Base-by-base conservation (phyloP, 2,888 invertebrate species). In the Troides helena region DNA sequence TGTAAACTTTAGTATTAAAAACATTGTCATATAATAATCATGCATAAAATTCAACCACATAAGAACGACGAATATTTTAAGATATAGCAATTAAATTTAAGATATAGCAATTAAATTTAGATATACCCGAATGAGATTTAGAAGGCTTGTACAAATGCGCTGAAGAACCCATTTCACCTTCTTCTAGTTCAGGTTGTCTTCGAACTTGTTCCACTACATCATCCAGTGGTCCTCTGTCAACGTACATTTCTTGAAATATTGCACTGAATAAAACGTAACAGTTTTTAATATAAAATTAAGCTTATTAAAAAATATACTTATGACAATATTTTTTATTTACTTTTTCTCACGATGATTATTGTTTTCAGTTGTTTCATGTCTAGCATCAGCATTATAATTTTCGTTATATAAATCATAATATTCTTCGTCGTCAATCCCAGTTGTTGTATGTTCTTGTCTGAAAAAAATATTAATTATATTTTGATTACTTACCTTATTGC, bases 101-200 rank as follows among this genome's bases (percentile, higher is more conserved):
- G 67, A 36, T 68, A 36, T 68, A 87, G 21, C 50, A 65, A 65
- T 23, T 23, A 65, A 67, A 36, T 39, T 46, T 23, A 21, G 67
- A 36, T 68, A 36, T 68, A 87, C 93, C 92, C 78, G 85, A 80
- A 62, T 87, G 88, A 14, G 83, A 80, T 68, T 76, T 82, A 1
- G 85, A 74, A 14, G 86, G 87, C 71, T 92, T 92, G 73, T 87
- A 91, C 61, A 87, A 72, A 71, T 86, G 85, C 12, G 85, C 88
- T 1, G 89, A 84, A 2, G 89, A 84, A 7, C 84, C 86, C 86
- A 90, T 90, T 74, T 92, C 92, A 14, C 85, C 92, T 76, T 93
- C 93, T 73, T 92, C 93, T 17, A 92, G 78, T 76, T 93, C 92
- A 5, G 93, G 92, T 71, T 92, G 93, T 0, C 92, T 88, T 25